A percentile compares a stretch with the other conserved stretches of the same genome.
Evolutionary conservation across 1,140 invertebrate species (phyloP).

Genomic region (Nasonia vitripennis): DNA sequence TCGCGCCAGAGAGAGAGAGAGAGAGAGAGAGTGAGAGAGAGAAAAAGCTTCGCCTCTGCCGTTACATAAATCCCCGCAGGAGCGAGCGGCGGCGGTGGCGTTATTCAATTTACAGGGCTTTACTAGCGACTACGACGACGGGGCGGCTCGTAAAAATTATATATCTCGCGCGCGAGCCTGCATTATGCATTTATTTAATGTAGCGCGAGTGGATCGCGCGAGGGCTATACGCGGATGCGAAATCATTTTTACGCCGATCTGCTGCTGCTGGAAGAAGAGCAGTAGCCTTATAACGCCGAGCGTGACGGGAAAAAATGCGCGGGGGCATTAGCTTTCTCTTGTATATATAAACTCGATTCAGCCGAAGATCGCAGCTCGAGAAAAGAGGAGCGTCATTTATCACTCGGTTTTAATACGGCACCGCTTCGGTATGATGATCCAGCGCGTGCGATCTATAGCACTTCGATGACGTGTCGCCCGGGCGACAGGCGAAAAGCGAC

Average conservation of each 20-base stretch:
- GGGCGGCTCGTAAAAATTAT: conserved; percentile 46
- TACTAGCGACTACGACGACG: not conserved
- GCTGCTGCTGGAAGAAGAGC: too few species aligned
- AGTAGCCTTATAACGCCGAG: too few species aligned
- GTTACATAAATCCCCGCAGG: conserved; percentile 47
- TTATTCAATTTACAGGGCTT: conserved; percentile 52
- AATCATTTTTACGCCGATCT: conserved; percentile 37
- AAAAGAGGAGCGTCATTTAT: not conserved
- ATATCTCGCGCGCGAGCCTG: conserved; percentile 46
- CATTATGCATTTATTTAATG: conserved; percentile 53
- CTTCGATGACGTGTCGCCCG: not conserved
- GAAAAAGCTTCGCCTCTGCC: not conserved
- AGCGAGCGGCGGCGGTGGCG: not conserved
- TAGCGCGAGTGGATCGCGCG: too few species aligned
- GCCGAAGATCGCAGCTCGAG: too few species aligned
- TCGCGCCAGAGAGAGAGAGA: not conserved
- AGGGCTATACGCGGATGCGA: not conserved
- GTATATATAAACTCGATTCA: too few species aligned
- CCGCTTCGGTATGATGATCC: too few species aligned
- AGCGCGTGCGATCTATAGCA: not conserved
- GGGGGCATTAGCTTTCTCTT: too few species aligned
- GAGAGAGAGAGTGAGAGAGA: not conserved
- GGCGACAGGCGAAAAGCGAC: conserved; percentile 25
- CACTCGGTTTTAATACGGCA: conserved; percentile 1
- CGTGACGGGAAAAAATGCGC: not conserved